Conservation (phyloP, 2,113 vertebrate genomes). For the Jacana jacana region DNA sequence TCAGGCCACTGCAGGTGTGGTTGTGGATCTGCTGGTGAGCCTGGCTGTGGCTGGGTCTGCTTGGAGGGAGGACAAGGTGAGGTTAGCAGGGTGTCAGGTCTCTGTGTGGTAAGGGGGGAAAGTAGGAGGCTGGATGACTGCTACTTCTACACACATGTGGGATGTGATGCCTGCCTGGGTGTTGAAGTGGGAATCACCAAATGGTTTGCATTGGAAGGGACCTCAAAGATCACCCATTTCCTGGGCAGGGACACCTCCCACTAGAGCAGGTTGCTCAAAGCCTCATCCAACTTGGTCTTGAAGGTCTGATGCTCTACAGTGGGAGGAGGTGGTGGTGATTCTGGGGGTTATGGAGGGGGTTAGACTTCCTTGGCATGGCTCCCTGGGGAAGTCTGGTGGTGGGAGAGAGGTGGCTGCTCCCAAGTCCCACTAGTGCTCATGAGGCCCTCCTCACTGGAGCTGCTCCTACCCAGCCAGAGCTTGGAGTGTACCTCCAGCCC, state of each 20-base stretch:
- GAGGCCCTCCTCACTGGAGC: neutral
- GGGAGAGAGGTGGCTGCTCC: neutral
- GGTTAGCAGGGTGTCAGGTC: neutral
- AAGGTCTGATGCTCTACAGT: neutral
- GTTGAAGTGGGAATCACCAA: neutral
- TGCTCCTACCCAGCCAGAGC: neutral
- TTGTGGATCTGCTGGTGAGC: neutral
- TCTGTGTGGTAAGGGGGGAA: too few relatives aligned
- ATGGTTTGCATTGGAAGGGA: neutral
- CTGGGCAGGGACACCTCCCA: neutral
- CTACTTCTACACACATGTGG: rapidly evolving
- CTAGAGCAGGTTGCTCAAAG: neutral
- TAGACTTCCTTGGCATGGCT: rapidly evolving
- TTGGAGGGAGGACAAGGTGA: neutral
- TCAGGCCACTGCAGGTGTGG: neutral
- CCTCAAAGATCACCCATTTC: neutral
- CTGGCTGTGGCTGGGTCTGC: neutral
- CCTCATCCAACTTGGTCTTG: neutral
- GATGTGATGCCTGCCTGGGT: neutral
- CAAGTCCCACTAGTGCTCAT: rapidly evolving
- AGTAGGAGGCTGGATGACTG: neutral
- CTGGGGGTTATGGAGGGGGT: neutral
- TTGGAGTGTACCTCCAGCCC: rapidly evolving
- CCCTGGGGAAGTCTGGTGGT: neutral
- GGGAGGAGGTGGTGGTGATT: neutral